Evolutionary conservation across 2,888 invertebrate genomes (phyloP).

Genomic region (Amblyteles armatorius): DNA sequence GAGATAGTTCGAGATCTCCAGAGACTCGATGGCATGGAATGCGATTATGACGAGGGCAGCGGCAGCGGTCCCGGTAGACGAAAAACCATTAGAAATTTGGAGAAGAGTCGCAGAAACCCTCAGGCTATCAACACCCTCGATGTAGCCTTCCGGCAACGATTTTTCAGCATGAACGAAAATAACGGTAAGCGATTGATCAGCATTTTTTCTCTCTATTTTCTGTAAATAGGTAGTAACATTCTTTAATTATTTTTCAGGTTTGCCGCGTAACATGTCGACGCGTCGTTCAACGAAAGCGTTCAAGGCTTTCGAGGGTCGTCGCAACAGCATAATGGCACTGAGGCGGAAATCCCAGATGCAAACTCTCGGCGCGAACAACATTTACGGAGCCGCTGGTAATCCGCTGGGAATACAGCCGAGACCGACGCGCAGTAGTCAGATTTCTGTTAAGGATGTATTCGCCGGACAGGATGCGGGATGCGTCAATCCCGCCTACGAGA

Average conservation of each 20-base stretch:
- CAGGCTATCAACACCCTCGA: constrained; percentile 97
- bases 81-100: constrained; percentile 96
- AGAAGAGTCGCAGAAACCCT: constrained; percentile 95
- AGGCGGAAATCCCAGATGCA: constrained; percentile 96
- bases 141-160: constrained; percentile 97
- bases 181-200: constrained; percentile 73
- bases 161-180: constrained; percentile 93
- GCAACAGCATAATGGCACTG: constrained; percentile 95
- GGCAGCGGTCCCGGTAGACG: constrained; percentile 95
- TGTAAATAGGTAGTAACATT: too few species aligned
- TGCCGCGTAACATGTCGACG: constrained; percentile 94
- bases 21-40: constrained; percentile 93
- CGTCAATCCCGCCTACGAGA: constrained; percentile 92
- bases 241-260: constrained; percentile 87
- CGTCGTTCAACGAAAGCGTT: constrained; percentile 91
- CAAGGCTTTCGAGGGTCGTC: constrained; percentile 94
- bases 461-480: constrained; percentile 90
- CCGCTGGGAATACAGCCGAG: constrained; percentile 86
- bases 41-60: constrained; percentile 95
- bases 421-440: constrained; percentile 91
- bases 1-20: constrained; percentile 97
- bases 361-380: constrained; percentile 94
- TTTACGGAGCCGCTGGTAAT: constrained; percentile 89
- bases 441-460: constrained; percentile 93
- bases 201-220: constrained; percentile 36